Base-by-base conservation (phyloP, 1,140 invertebrate genomes). In the Bathynomus jamesi region DNA sequence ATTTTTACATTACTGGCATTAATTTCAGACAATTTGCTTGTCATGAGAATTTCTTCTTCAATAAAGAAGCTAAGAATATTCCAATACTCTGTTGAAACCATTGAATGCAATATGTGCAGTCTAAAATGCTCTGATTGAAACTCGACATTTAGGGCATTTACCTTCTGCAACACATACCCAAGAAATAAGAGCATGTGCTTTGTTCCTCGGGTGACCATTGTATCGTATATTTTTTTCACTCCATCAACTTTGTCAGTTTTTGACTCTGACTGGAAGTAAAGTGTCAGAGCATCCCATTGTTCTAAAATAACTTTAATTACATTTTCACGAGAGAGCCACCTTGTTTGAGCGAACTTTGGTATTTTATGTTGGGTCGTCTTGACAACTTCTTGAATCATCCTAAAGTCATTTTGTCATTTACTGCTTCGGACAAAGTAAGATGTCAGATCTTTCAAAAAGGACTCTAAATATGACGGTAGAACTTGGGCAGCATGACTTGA, bases 261-360 rank as follows among this genome's bases (percentile, higher is more conserved):
- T n/a, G 17, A 31, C n/a, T 67, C 65, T 17, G 28, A 27, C 40
- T 67, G 65, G 24, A 67, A 76, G 65, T 68, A 67, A 64, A 72
- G 40, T 1, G 61, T 28, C 28, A 60, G 24, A 24, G n/a, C n/a
- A n/a, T n/a, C n/a, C n/a, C n/a, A n/a, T n/a, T n/a, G n/a, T n/a
- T n/a, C n/a, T n/a, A n/a, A n/a, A n/a, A n/a, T n/a, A n/a, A n/a
- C n/a, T n/a, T n/a, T n/a, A n/a, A n/a, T n/a, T n/a, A n/a, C n/a
- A n/a, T n/a, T n/a, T n/a, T n/a, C n/a, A n/a, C n/a, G n/a, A n/a
- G n/a, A n/a, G n/a, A n/a, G n/a, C n/a, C n/a, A n/a, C n/a, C n/a
- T n/a, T n/a, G n/a, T n/a, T n/a, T n/a, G n/a, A n/a, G n/a, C n/a
- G n/a, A n/a, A 46, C 32, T 66, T 30, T 72, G 65, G 11, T 72